Evolutionary conservation across 1,140 invertebrate genomes (phyloP), one percentile per base, ranked within the genome.

Genomic region (Caenorhabditis briggsae): DNA sequence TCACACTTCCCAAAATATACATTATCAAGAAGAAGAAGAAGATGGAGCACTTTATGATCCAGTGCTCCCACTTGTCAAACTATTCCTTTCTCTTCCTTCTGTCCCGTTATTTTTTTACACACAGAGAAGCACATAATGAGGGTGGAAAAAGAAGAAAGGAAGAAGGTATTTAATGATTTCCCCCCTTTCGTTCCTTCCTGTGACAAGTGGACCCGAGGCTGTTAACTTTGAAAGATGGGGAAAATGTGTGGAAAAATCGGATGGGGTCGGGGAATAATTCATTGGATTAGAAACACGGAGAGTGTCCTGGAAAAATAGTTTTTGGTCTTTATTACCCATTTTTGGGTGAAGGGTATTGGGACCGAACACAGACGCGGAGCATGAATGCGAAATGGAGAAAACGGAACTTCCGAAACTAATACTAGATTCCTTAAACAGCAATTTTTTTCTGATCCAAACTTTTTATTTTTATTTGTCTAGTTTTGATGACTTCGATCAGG

Each of bases 151-250:
- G 50, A 53, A 53, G 23, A 61, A 14, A 25, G 20, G 33, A 33
- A 33, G 33, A 33, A 33, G 59, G 59, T 25, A 61, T 61, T 61
- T 61, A 25, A 61, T 61, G 59, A 61, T 61, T 61, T 61, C 59
- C 59, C 59, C 7, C 59, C 59, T 61, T 25, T 23, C 25, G 56
- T 58, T 61, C 59, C 25, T 61, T 20, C 25, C 25, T 61, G 11
- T 61, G 12, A 14, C 50, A 53, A 14, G 5, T 53, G 50, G 50
- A 33, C 33, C 33, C 33, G 50, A 53, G 12, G 16, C 50, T 61
- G 23, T 61, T 61, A 23, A 61, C 59, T 25, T 16, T 2, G 50
- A 53, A 16, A 53, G 50, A 53, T 11, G 50, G 16, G 3, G 33
- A 33, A 33, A 33, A 33, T 33, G 33, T 33, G 33, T 33, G 33